Evolutionary conservation across 2,797 vertebrate genomes (phyloP).

Genomic region (Malurus splendens): DNA sequence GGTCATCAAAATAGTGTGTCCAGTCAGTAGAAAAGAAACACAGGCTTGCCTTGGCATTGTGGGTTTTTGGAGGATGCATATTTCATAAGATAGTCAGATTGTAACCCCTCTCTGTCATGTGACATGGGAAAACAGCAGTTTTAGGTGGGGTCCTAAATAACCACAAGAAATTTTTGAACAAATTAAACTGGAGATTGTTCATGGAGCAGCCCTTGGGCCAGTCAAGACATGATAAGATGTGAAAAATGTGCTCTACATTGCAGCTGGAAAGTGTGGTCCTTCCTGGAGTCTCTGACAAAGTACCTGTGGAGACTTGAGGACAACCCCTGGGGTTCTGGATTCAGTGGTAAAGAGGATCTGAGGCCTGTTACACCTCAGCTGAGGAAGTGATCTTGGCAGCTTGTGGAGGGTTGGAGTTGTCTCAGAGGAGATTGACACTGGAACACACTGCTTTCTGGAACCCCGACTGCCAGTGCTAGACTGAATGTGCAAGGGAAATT

Average conservation of each 20-base stretch:
- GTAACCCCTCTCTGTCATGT: not conserved
- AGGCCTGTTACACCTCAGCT: not conserved
- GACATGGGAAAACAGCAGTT: fast-evolving
- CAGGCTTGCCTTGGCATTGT: not conserved
- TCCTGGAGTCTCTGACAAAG: not conserved
- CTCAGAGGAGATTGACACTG: not conserved
- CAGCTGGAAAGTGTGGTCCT: not conserved
- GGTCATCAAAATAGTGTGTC: not conserved
- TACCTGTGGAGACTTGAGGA: not conserved
- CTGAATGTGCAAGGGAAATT: not conserved
- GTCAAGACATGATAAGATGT: not conserved
- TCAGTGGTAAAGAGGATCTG: not conserved
- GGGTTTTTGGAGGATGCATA: not conserved
- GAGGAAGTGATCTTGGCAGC: not conserved
- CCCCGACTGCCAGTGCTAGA: not conserved
- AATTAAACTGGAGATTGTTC: not conserved
- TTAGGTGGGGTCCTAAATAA: not conserved
- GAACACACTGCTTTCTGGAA: not conserved
- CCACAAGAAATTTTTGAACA: not conserved
- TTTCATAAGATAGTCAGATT: not conserved
- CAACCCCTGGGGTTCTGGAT: not conserved
- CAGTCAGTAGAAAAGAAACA: not conserved
- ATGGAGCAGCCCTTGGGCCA: not conserved
- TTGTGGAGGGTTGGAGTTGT: fast-evolving
- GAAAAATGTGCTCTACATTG: not conserved